Conservation (phyloP, 2,797 vertebrate genomes). For the Mus caroli region DNA sequence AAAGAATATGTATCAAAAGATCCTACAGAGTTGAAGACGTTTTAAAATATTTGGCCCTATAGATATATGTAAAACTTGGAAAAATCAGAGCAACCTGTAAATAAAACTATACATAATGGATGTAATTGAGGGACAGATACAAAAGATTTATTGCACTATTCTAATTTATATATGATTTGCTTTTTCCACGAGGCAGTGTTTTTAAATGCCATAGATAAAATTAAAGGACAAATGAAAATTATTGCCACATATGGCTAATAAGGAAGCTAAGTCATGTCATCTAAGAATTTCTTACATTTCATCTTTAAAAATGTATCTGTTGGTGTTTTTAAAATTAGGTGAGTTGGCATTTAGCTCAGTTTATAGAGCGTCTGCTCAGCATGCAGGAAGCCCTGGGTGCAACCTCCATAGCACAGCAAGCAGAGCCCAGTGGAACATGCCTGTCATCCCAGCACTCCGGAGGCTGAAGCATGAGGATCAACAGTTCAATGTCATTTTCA, state of each 20-base stretch:
- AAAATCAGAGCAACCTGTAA: conserved; percentile 20
- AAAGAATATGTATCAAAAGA: conserved; percentile 29
- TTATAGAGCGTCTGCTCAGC: not conserved
- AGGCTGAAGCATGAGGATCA: not conserved
- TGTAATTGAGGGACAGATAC: not conserved
- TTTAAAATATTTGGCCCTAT: conserved; percentile 2
- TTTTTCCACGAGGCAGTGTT: conserved; percentile 21
- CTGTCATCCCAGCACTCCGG: not conserved
- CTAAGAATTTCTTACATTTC: not conserved
- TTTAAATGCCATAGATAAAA: conserved; percentile 25
- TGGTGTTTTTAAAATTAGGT: not conserved
- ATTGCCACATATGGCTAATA: not conserved
- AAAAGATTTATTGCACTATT: not conserved
- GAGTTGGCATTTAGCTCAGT: not conserved
- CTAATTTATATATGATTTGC: conserved; percentile 19
- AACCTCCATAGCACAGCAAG: not conserved
- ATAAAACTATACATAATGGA: conserved; percentile 27
- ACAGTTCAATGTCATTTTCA: not conserved
- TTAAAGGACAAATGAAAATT: conserved; percentile 58
- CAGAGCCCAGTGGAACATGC: not conserved
- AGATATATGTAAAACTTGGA: conserved; percentile 41
- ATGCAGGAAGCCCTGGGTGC: not conserved
- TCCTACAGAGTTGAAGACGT: not conserved
- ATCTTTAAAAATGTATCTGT: not conserved
- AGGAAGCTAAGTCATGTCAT: not conserved